Percentiles rank a stretch among this genome's conserved stretches.
Evolutionary conservation across 1,140 invertebrate species (phyloP).

Genomic region (Orius insidiosus): DNA sequence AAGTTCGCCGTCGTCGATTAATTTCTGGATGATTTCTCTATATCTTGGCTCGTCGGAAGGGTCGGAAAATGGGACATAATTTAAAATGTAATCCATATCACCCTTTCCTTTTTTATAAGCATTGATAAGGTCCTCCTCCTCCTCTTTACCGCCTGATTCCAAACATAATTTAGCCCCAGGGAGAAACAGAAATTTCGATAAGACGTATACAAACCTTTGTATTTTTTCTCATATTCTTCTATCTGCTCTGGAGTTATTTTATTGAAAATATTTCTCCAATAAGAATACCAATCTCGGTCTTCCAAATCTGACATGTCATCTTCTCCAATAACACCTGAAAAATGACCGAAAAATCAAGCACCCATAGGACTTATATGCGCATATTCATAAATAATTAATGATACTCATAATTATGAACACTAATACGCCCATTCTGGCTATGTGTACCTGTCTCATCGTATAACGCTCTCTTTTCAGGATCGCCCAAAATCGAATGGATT

Average conservation of each 20-base stretch:
- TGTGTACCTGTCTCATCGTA: slow-evolving; percentile 85
- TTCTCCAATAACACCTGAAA: slow-evolving; percentile 27
- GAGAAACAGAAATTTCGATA: slow-evolving; percentile 26
- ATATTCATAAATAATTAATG: too few species aligned
- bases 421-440: too few species aligned
- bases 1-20: not conserved
- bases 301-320: slow-evolving; percentile 52
- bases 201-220: slow-evolving; percentile 44
- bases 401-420: too few species aligned
- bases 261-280: slow-evolving; percentile 77
- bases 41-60: slow-evolving; percentile 37
- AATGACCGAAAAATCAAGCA: too few species aligned
- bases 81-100: slow-evolving; percentile 76
- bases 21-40: not conserved
- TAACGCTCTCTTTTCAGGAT: slow-evolving; percentile 58
- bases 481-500: slow-evolving; percentile 72
- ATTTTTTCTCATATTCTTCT: slow-evolving; percentile 65
- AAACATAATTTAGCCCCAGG: slow-evolving; percentile 24
- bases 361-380: too few species aligned
- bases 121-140: slow-evolving; percentile 54
- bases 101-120: slow-evolving; percentile 65
- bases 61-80: slow-evolving; percentile 67
- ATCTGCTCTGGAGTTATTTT: slow-evolving; percentile 73
- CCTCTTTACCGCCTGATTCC: slow-evolving; percentile 51
- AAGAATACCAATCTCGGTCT: slow-evolving; percentile 68